phyloP scores from a whole-genome alignment of 2,113 vertebrate genomes.

The Phalacrocorax pelagicus region DNA sequence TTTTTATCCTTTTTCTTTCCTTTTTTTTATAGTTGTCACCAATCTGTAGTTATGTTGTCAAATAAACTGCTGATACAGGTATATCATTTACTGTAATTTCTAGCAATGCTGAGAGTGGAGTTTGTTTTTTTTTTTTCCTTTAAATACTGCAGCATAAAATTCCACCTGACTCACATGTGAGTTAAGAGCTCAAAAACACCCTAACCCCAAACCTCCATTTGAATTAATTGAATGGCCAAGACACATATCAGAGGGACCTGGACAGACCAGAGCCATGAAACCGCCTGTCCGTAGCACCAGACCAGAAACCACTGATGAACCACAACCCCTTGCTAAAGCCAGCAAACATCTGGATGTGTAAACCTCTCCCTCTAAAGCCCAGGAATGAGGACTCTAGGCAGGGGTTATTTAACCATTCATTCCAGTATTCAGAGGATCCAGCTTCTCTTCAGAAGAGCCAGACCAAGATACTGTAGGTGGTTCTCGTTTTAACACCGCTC shows the following conservation, averaged over 20 bases:
- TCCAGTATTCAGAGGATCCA: neutral
- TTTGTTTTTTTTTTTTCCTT: neutral
- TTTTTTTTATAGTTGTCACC: neutral
- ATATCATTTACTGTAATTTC: neutral
- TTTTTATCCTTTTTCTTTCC: neutral
- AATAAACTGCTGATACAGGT: slow-evolving; percentile 53
- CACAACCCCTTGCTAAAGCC: neutral
- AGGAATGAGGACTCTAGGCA: neutral
- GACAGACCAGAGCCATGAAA: neutral
- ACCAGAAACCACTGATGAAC: neutral
- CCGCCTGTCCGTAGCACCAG: neutral
- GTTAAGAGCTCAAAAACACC: neutral
- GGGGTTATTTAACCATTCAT: neutral
- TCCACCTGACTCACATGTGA: neutral
- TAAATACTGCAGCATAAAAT: neutral
- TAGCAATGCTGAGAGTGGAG: neutral
- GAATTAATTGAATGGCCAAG: neutral
- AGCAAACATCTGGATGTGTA: neutral
- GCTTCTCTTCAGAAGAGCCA: neutral
- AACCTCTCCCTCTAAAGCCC: neutral
- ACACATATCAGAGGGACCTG: neutral
- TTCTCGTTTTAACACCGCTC: neutral
- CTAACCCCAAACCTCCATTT: neutral
- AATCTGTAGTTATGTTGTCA: slow-evolving; percentile 38
- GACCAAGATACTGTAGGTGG: neutral